A percentile compares a stretch with the other conserved stretches of the same genome.
Evolutionary conservation across 2,888 invertebrate genomes (phyloP).

Genomic region (Lochmaea capreae): DNA sequence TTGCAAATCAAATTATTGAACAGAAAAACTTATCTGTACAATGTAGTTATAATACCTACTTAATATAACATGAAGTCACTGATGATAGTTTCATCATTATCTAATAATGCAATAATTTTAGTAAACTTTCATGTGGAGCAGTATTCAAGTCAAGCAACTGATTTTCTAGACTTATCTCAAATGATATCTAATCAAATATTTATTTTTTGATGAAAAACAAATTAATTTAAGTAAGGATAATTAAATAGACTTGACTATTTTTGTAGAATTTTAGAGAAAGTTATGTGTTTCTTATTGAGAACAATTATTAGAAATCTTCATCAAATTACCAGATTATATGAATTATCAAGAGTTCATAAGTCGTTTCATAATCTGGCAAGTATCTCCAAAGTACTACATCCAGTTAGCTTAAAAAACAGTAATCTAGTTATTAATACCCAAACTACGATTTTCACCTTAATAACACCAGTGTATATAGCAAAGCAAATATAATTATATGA

Average conservation of each 20-base stretch:
- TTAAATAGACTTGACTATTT: neutral
- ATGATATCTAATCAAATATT: conserved; percentile 15
- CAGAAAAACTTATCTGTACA: too few relatives aligned
- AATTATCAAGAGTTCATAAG: conserved; percentile 41
- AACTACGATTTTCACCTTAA: conserved; percentile 34
- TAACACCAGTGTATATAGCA: conserved; percentile 20
- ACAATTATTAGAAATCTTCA: too few relatives aligned
- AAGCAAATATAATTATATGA: conserved; percentile 34
- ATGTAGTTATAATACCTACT: too few relatives aligned
- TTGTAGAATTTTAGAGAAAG: neutral
- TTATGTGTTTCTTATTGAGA: neutral
- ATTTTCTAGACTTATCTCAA: neutral
- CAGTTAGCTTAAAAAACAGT: conserved; percentile 15
- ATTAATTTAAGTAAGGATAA: conserved; percentile 3
- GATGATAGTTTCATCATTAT: too few relatives aligned
- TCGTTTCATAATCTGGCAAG: conserved; percentile 19
- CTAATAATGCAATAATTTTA: neutral
- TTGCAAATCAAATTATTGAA: too few relatives aligned
- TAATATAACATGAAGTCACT: too few relatives aligned
- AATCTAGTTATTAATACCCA: conserved; percentile 13
- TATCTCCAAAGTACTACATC: conserved; percentile 15
- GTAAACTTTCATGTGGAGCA: neutral
- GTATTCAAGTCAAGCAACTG: neutral
- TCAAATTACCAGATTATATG: conserved; percentile 16
- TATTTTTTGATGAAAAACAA: conserved; percentile 5